A percentile compares a stretch with the other conserved stretches of the same genome.
Evolutionary conservation across 2,113 vertebrate species (phyloP).

Genomic region (Mesocricetus auratus): DNA sequence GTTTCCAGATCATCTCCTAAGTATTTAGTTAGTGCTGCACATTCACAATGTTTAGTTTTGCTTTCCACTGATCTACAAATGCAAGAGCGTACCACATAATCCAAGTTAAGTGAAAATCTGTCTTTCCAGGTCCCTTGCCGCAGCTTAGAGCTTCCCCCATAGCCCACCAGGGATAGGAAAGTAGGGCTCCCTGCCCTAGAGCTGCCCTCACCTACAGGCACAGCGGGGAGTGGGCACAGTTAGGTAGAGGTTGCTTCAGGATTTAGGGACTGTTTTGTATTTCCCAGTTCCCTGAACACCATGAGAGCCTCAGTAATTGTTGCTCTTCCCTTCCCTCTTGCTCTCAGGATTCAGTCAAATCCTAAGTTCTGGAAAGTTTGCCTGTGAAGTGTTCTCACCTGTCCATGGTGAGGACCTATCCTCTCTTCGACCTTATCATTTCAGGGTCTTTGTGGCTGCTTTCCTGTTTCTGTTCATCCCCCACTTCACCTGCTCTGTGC

Average conservation of each 20-base stretch:
- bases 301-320: not conserved
- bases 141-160: not conserved
- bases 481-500: not conserved
- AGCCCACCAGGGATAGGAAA: not conserved
- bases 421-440: not conserved
- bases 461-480: not conserved
- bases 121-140: not conserved
- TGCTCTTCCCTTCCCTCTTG: not conserved
- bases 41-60: slow-evolving; percentile 40
- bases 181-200: not conserved
- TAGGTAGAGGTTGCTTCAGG: not conserved
- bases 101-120: slow-evolving; percentile 38
- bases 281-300: not conserved
- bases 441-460: not conserved
- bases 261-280: not conserved
- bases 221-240: not conserved
- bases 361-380: not conserved
- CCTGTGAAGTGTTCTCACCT: not conserved
- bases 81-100: not conserved
- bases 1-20: slow-evolving; percentile 10
- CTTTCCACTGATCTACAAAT: slow-evolving; percentile 45
- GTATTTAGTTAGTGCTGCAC: slow-evolving; percentile 53
- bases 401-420: not conserved
- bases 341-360: not conserved
- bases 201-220: not conserved